phyloP scores from a whole-genome alignment of 1,140 invertebrate species.

The Drosophila asahinai region DNA sequence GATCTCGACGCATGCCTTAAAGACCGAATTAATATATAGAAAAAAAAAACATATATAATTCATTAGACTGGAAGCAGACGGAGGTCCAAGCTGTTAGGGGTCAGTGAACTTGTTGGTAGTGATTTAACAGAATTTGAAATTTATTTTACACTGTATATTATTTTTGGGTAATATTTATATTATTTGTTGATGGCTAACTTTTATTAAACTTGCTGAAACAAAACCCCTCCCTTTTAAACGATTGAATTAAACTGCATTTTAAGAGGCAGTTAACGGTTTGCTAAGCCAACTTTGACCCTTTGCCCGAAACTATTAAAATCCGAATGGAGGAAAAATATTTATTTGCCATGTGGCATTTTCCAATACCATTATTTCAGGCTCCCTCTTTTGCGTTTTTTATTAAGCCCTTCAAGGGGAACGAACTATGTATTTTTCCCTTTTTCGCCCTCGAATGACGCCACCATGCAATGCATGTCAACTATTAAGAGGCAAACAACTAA shows the following conservation, averaged over 20 bases:
- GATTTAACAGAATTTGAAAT: neutral
- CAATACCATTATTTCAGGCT: slow-evolving; percentile 5
- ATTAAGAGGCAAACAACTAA: slow-evolving; percentile 70
- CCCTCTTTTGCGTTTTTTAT: neutral
- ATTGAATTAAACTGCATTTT: neutral
- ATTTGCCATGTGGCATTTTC: slow-evolving; percentile 13
- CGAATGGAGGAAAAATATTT: neutral
- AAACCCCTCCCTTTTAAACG: neutral
- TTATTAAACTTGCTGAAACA: too few species aligned
- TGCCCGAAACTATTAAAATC: slow-evolving; percentile 5
- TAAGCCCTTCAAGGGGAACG: slow-evolving; percentile 25
- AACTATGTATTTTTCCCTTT: slow-evolving; percentile 32
- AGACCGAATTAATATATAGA: slow-evolving; percentile 5
- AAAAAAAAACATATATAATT: slow-evolving; percentile 14
- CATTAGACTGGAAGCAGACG: slow-evolving; percentile 12
- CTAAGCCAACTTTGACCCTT: neutral
- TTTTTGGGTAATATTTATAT: too few species aligned
- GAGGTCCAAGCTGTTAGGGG: neutral
- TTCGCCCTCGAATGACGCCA: slow-evolving; percentile 22
- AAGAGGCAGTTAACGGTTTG: neutral
- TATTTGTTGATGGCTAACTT: too few species aligned
- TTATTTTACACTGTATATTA: too few species aligned
- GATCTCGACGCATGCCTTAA: slow-evolving; percentile 20
- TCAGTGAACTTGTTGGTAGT: slow-evolving; percentile 15
- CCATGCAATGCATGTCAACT: slow-evolving; percentile 44